Conservation (phyloP, 1,140 invertebrate species). For the Penaeus indicus region DNA sequence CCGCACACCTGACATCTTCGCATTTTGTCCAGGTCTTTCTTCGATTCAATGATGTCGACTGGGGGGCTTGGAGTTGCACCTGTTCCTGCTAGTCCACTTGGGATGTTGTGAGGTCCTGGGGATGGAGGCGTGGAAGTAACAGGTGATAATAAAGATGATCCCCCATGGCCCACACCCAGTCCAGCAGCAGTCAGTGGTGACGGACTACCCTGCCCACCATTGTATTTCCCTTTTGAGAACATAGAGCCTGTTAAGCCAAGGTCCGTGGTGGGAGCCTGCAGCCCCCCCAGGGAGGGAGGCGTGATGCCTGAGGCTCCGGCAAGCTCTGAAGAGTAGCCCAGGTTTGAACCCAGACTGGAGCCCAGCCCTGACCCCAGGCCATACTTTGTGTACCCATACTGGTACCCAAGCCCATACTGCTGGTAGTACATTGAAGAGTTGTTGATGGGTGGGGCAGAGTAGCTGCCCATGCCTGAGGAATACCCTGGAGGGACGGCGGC, state of each 20-base stretch:
- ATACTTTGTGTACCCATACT: constrained; percentile 66
- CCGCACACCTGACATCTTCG: constrained; percentile 66
- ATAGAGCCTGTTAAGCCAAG: constrained; percentile 65
- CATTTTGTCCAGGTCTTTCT: constrained; percentile 66
- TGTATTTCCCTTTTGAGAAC: constrained; percentile 65
- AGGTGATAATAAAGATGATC: constrained; percentile 61
- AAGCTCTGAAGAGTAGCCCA: constrained; percentile 65
- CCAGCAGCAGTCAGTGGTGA: constrained; percentile 46
- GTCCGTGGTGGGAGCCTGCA: constrained; percentile 66
- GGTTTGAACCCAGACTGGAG: constrained; percentile 54
- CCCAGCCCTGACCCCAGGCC: constrained; percentile 60
- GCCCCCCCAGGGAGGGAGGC: constrained; percentile 62
- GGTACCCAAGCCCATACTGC: constrained; percentile 66
- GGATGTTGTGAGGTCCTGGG: constrained; percentile 61
- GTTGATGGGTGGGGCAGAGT: constrained; percentile 62
- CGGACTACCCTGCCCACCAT: constrained; percentile 51
- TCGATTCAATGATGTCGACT: constrained; percentile 61
- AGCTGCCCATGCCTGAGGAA: constrained; percentile 65
- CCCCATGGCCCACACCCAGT: constrained; percentile 51
- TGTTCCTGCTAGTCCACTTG: constrained; percentile 54
- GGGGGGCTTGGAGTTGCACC: constrained; percentile 65
- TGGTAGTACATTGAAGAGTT: constrained; percentile 67
- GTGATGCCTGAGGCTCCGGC: constrained; percentile 61
- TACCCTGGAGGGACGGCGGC: constrained; percentile 65
- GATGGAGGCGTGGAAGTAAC: constrained; percentile 64